Conservation (phyloP, 2,113 vertebrate species). For the Sorex fumeus region DNA sequence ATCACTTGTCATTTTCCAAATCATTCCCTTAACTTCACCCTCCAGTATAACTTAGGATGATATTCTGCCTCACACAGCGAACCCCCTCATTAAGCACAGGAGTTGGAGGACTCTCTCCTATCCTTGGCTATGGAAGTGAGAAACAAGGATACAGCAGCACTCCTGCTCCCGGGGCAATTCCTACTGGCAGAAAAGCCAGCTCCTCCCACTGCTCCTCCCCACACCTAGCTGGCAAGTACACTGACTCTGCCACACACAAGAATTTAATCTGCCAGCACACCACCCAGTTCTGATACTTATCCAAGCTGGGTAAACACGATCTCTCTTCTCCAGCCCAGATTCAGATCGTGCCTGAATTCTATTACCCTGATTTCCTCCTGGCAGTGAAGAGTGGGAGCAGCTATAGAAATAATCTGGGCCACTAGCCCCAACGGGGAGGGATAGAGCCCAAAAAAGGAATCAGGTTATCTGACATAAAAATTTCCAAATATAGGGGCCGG, state of each 20-base stretch:
- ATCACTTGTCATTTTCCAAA: background rate
- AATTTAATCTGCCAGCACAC: constrained; percentile 59
- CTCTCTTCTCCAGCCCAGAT: constrained; percentile 67
- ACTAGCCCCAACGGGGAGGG: constrained; percentile 55
- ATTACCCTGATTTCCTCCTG: constrained; percentile 81
- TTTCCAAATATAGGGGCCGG: background rate
- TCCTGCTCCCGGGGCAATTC: background rate
- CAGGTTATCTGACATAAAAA: constrained; percentile 50
- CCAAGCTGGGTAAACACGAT: constrained; percentile 67
- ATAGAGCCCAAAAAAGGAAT: constrained; percentile 45
- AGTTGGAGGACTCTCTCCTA: background rate
- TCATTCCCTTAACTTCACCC: background rate
- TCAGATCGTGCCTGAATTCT: constrained; percentile 74
- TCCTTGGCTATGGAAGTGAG: background rate
- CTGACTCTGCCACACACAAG: background rate
- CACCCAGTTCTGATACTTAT: constrained; percentile 75
- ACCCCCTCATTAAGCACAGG: background rate
- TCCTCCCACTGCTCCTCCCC: background rate
- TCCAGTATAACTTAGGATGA: background rate
- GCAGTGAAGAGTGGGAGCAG: constrained; percentile 40
- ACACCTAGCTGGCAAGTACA: constrained; percentile 5
- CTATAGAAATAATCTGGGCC: constrained; percentile 69
- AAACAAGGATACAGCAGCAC: background rate
- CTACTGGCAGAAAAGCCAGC: background rate
- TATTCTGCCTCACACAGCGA: background rate